Conservation (phyloP, 2,888 invertebrate genomes). For the Platycnemis pennipes region DNA sequence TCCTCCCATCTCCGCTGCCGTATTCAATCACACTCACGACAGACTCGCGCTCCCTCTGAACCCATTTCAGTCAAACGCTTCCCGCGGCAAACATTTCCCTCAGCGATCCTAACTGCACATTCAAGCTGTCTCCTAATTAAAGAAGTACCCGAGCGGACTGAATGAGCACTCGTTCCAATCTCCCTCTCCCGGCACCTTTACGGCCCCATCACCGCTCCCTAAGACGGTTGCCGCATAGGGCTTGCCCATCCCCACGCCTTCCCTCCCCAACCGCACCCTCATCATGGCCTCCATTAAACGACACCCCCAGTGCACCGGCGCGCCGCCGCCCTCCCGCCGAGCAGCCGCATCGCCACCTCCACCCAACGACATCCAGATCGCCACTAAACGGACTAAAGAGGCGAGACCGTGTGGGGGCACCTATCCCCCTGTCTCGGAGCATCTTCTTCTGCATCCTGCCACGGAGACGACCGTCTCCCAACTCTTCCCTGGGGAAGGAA, state of each 20-base stretch:
- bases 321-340: neutral
- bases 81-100: neutral
- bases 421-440: neutral
- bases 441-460: neutral
- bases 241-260: neutral
- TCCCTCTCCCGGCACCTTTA: neutral
- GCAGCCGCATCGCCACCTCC: neutral
- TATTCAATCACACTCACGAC: neutral
- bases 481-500: neutral
- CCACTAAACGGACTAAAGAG: neutral
- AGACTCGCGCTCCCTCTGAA: neutral
- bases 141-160: conserved; percentile 22
- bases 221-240: neutral
- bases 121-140: neutral
- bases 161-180: neutral
- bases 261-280: neutral
- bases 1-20: neutral
- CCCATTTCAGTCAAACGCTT: neutral
- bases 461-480: neutral
- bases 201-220: neutral
- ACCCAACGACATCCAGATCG: neutral
- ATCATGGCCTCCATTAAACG: neutral
- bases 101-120: neutral
- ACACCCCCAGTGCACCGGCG: neutral
- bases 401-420: neutral